Conservation (phyloP, 2,797 vertebrate genomes). For the Aulostomus chinensis region DNA sequence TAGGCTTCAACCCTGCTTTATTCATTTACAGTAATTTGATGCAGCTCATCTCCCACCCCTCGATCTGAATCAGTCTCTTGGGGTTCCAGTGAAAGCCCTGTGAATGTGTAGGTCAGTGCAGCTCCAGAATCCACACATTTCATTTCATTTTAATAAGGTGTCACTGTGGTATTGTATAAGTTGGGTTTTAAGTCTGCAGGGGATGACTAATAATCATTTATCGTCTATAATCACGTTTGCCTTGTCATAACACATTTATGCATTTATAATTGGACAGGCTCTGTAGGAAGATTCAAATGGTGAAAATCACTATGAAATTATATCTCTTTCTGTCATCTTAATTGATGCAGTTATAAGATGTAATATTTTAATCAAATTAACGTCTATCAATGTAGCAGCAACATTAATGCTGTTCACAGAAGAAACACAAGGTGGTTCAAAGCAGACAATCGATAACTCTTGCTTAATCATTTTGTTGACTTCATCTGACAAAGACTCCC, state of each 20-base stretch:
- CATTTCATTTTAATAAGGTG: slow-evolving; percentile 55
- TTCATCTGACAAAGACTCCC: slow-evolving; percentile 33
- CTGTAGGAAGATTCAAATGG: slow-evolving; percentile 6
- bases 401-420: slow-evolving; percentile 7
- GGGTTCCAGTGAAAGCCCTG: slow-evolving; percentile 10
- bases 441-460: slow-evolving; percentile 34
- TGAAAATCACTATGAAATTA: not conserved
- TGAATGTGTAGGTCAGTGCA: slow-evolving; percentile 28
- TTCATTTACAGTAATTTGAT: slow-evolving; percentile 30
- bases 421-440: slow-evolving; percentile 6
- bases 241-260: slow-evolving; percentile 14
- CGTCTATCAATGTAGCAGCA: too few relatives aligned
- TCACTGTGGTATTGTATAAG: slow-evolving; percentile 37
- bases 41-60: slow-evolving; percentile 13
- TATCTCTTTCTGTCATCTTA: not conserved
- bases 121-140: slow-evolving; percentile 37
- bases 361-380: too few relatives aligned
- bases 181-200: slow-evolving; percentile 18
- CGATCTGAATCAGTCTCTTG: slow-evolving; percentile 13
- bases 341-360: too few relatives aligned
- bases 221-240: not conserved
- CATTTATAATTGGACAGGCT: slow-evolving; percentile 17
- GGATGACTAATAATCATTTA: slow-evolving; percentile 31
- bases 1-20: not conserved
- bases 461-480: too few relatives aligned